Conservation (phyloP, 2,113 vertebrate genomes). For the Sylvilagus bachmani region DNA sequence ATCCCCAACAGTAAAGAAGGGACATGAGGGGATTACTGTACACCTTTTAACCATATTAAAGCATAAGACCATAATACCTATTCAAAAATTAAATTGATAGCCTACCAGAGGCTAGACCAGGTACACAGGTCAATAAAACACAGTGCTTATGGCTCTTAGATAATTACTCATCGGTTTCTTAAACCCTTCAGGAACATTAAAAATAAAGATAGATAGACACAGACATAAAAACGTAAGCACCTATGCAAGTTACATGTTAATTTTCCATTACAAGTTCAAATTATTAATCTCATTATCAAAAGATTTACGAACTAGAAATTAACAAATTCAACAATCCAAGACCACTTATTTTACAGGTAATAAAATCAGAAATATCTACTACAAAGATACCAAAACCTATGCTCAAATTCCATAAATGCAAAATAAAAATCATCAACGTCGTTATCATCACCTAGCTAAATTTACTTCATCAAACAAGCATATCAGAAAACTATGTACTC, state of each 20-base stretch:
- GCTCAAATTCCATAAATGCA: background rate
- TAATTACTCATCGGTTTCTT: slow-evolving; percentile 36
- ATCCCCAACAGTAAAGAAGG: too few relatives aligned
- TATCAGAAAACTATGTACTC: slow-evolving; percentile 6
- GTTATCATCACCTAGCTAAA: background rate
- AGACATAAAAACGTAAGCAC: background rate
- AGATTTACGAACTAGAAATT: background rate
- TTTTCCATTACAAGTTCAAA: slow-evolving; percentile 13
- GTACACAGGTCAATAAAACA: background rate
- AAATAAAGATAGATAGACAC: too few relatives aligned
- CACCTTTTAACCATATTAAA: background rate
- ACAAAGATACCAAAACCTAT: background rate
- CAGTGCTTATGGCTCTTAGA: background rate
- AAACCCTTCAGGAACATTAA: background rate
- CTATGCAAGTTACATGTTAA: slow-evolving; percentile 9
- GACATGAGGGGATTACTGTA: background rate
- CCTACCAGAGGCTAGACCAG: background rate
- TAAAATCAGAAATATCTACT: slow-evolving; percentile 10
- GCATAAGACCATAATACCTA: background rate
- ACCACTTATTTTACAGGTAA: slow-evolving; percentile 33
- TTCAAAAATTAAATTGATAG: background rate
- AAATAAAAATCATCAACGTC: background rate
- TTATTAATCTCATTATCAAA: slow-evolving; percentile 33
- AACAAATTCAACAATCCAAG: background rate
- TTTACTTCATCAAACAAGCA: background rate